Base-by-base conservation (phyloP, 2,797 vertebrate species). In the Neopelma chrysocephalum region DNA sequence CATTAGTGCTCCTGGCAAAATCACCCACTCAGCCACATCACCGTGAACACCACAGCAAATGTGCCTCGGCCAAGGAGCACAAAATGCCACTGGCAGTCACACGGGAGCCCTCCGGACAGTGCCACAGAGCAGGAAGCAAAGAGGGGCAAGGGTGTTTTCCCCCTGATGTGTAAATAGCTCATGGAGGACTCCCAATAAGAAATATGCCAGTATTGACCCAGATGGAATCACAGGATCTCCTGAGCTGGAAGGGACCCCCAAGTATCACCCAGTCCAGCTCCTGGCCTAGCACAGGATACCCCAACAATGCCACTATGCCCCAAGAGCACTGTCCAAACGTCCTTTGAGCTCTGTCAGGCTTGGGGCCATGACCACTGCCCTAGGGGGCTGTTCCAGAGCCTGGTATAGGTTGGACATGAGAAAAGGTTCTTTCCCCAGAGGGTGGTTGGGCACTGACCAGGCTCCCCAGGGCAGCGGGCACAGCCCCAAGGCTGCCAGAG, bases 41-140 rank as follows among this genome's bases (percentile, higher is more conserved):
- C 88, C 8, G 2, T 10, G 5, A 34, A 11, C n/a, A 16, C 22
- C 34, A 5, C 0, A 17, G 47, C 21, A 48, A 54, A 70, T 1
- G 4, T 6, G 32, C 29, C 13, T 40, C 5, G 22, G 48, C 48
- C n/a, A 15, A 53, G 43, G 20, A 88, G 48, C 12, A 42, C 17
- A 48, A n/a, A 11, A 6, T 0, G 0, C 4, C 25, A 19, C 21
- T 6, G 1, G 12, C 20, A 10, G 8, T 15, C 36, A 51, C 19
- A 10, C 0, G 15, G 45, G 31, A 15, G 18, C 8, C 31, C 15
- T 42, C 25, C 8, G 4, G 29, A n/a, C 25, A n/a, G 31, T 2
- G 40, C 50, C n/a, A 36, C 0, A 19, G 32, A 23, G 21, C 65
- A 11, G 16, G 2, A 40, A 78, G 32, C 1, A 19, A 36, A 21